Base-by-base conservation (phyloP, 1,140 invertebrate species). In the Micrasema minimum region DNA sequence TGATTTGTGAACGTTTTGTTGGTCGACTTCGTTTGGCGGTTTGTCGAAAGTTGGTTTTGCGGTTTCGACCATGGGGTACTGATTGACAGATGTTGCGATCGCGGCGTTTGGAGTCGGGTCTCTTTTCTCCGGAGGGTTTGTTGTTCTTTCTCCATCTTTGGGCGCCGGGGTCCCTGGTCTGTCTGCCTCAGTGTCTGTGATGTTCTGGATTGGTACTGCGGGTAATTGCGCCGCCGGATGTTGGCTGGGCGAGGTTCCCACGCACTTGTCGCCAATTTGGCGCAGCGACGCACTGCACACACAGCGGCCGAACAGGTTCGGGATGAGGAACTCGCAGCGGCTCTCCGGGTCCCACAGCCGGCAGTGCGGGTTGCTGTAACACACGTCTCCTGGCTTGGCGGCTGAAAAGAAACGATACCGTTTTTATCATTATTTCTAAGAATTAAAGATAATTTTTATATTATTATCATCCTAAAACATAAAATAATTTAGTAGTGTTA, bases 291-390 rank as follows among this genome's bases (percentile, higher is more conserved):
- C 84, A 68, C 89, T 91, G 79, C 94, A 96, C 64, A 91, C 88
- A 78, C 95, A 96, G 77, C 92, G 88, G 46, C 95, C 95, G 77
- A 95, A 95, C 5, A 96, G 87, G 80, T 95, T 92, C 10, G 93
- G 93, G 72, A 96, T 94, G 5, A 95, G 86, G 79, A 93, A 96
- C 79, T 95, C 93, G 70, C 95, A 96, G 76, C 93, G 91, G 55
- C 91, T 93, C 74, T 93, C 90, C 50, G 86, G 87, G 74, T 93
- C 92, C 86, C 91, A 93, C 70, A 95, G 86, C 64, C 89, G 88
- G 79, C 95, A 96, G 78, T 96, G 94, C 46, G 90, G 90, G 78
- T 96, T 92, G 77, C 92, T 94, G 81, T 95, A 94, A 79, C 95
- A 96, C n/a, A 95, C 91, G 71, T 94, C 90, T 50, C 92, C 92